These are phyloP conservation scores for Penaeus indicus DNA, from an alignment of 1,140 invertebrate genomes.

Conservation along the genomic window DNA sequence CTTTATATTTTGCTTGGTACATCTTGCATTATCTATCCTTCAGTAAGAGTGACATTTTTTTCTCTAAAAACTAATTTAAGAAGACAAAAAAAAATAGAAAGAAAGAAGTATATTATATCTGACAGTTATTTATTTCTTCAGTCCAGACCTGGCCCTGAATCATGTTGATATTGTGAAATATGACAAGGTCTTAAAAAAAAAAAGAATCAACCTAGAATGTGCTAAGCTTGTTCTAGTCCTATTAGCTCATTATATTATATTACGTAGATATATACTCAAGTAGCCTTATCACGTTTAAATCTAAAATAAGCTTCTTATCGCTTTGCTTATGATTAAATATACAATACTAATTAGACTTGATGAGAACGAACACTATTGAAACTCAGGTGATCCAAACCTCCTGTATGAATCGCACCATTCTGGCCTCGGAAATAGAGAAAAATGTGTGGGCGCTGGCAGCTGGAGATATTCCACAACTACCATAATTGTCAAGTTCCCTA, in stretches of 20 bases:
- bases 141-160: conserved; percentile 28
- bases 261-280: conserved; percentile 58
- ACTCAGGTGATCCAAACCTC: conserved; percentile 57
- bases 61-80: background rate
- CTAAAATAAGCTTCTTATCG: conserved; percentile 61
- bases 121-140: conserved; percentile 20
- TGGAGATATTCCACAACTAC: conserved; percentile 33
- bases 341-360: conserved; percentile 51
- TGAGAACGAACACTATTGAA: conserved; percentile 55
- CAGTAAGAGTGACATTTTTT: background rate
- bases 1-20: background rate
- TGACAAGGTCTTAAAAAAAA: conserved; percentile 12
- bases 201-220: conserved; percentile 53
- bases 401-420: conserved; percentile 50
- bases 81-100: background rate
- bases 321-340: conserved; percentile 58
- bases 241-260: conserved; percentile 62
- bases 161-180: conserved; percentile 37
- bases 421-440: conserved; percentile 38
- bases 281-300: conserved; percentile 63
- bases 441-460: conserved; percentile 32
- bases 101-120: background rate
- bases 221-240: conserved; percentile 60
- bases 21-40: background rate
- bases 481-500: conserved; percentile 29